Percentiles rank a stretch among this genome's conserved stretches.
These are phyloP conservation scores for Melinaea menophilus DNA, from an alignment of 2,888 invertebrate genomes.

Conservation along the genomic window DNA sequence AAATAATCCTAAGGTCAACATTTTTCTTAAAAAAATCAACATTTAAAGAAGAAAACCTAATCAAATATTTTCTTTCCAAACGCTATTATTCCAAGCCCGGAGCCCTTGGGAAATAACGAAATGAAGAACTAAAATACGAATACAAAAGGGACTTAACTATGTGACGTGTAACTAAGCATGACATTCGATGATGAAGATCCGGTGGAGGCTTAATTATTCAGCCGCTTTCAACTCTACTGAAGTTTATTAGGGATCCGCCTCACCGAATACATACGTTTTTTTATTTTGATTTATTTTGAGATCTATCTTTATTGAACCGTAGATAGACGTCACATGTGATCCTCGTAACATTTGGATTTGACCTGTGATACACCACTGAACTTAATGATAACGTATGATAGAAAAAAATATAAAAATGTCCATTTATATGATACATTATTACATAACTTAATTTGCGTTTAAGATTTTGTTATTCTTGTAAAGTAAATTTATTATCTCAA, in stretches of 20 bases:
- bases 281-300: constrained; percentile 15
- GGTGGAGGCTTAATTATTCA: constrained; percentile 60
- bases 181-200: constrained; percentile 48
- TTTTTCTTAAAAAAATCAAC: constrained; percentile 28
- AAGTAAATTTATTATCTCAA: no score
- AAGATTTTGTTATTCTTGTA: no score
- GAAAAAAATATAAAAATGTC: no score
- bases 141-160: no score
- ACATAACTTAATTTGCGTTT: no score
- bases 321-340: neutral
- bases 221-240: constrained; percentile 54
- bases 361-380: constrained; percentile 1
- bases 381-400: no score
- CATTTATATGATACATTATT: no score
- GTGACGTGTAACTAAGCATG: no score
- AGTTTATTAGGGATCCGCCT: constrained; percentile 60
- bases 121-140: constrained; percentile 12
- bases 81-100: constrained; percentile 15
- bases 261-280: constrained; percentile 17
- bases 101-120: constrained; percentile 27
- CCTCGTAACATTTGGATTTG: neutral
- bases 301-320: constrained; percentile 9
- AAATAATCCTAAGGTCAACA: no score
- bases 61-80: constrained; percentile 9
- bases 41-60: no score